Evolutionary conservation across 2,113 vertebrate species (phyloP).

Genomic region (Sinocyclocheilus anophthalmus): DNA sequence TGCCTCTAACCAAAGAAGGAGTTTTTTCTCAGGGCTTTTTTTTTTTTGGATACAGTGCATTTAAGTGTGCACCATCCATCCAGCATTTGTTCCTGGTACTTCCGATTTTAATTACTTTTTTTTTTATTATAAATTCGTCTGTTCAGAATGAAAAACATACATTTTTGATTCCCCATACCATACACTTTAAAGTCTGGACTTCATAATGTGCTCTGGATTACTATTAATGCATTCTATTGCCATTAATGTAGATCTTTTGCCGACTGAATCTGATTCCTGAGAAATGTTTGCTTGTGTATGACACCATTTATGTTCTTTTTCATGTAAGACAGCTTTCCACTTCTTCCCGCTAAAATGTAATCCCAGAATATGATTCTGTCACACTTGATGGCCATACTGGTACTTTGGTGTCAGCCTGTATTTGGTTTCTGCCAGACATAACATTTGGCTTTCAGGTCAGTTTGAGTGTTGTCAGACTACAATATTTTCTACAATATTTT

Average conservation of each 20-base stretch:
- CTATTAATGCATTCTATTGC: not conserved
- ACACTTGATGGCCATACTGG: not conserved
- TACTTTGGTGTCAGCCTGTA: not conserved
- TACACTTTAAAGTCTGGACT: not conserved
- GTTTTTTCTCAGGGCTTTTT: no score
- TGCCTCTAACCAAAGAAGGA: not conserved
- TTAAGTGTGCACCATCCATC: not conserved
- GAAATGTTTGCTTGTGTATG: not conserved
- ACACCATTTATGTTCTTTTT: not conserved
- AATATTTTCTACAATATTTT: not conserved
- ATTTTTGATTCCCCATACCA: no score
- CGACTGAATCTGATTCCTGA: not conserved
- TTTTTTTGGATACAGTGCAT: not conserved
- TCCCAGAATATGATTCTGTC: not conserved
- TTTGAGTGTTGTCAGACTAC: not conserved
- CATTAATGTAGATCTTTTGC: not conserved
- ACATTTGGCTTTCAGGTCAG: not conserved
- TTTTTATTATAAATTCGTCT: no score
- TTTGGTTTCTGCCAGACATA: conserved; percentile 4
- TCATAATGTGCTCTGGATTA: not conserved
- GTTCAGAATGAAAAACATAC: no score
- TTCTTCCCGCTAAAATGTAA: not conserved
- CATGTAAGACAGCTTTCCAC: not conserved
- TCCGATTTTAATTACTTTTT: no score
- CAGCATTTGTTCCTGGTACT: not conserved